These are phyloP conservation scores for Virgularia gustaviana DNA, from an alignment of 92 coral and sea anemone species.

Conservation along the genomic window DNA sequence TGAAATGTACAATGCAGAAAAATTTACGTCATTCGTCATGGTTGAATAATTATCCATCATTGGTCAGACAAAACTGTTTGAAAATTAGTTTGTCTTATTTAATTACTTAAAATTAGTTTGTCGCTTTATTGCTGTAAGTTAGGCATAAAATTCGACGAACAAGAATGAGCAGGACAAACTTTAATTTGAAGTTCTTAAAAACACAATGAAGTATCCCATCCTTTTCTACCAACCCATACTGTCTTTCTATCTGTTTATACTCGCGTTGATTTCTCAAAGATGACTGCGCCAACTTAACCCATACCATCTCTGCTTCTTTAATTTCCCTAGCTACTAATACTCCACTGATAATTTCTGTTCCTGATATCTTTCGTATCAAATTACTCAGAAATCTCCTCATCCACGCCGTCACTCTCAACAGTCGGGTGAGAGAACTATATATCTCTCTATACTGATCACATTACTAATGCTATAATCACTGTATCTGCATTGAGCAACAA, in stretches of 20 bases:
- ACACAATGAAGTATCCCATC: not conserved
- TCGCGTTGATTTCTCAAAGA: not conserved
- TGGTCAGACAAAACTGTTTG: too few species aligned
- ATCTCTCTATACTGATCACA: not conserved
- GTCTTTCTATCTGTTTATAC: not conserved
- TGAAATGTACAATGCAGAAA: too few species aligned
- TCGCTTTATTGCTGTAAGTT: too few species aligned
- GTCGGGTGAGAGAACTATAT: not conserved
- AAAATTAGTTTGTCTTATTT: too few species aligned
- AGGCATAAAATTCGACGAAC: too few species aligned
- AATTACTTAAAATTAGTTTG: too few species aligned
- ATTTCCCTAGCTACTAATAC: conserved; percentile 1
- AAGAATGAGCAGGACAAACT: too few species aligned
- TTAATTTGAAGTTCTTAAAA: too few species aligned
- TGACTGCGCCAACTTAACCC: conserved; percentile 6
- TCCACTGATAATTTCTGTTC: not conserved
- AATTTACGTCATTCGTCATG: too few species aligned
- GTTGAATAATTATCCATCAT: too few species aligned
- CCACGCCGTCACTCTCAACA: conserved; percentile 17
- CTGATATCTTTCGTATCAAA: not conserved
- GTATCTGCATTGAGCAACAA: not conserved
- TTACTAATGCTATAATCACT: not conserved
- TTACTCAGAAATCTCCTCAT: not conserved
- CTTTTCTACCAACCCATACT: not conserved
- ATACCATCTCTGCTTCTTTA: conserved; percentile 3